Conservation (phyloP, 2,113 vertebrate species). For the Dromaius novaehollandiae region DNA sequence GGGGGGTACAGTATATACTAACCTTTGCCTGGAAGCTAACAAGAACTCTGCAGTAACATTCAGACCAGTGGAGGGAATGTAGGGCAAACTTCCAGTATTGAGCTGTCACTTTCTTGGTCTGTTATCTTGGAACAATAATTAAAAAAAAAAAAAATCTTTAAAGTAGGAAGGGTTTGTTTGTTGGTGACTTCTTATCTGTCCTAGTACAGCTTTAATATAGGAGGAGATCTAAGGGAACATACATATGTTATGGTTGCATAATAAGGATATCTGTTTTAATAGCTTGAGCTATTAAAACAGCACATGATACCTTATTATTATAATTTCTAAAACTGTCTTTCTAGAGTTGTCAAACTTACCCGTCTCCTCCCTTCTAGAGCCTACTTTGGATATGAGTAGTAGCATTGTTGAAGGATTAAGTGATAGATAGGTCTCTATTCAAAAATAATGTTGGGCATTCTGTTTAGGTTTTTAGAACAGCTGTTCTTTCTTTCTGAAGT, state of each 20-base stretch:
- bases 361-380: fast-evolving
- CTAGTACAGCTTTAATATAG: background rate
- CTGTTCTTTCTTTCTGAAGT: background rate
- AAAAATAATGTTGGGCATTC: background rate
- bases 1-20: conserved; percentile 67
- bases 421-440: background rate
- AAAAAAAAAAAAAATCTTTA: background rate
- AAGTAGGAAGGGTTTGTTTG: background rate
- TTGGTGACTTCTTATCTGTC: background rate
- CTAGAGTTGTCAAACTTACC: background rate
- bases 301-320: background rate
- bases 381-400: background rate
- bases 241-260: background rate
- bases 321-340: background rate
- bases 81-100: background rate
- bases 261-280: background rate
- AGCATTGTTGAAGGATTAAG: background rate
- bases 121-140: background rate
- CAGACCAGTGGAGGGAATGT: background rate
- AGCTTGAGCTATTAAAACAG: background rate
- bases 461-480: background rate
- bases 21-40: conserved; percentile 63
- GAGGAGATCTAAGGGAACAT: background rate
- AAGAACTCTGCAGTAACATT: conserved; percentile 39
- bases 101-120: background rate